Percentiles rank a stretch among this genome's conserved stretches.
phyloP scores from a whole-genome alignment of 2,888 invertebrate species.

The Oscheius sp. region DNA sequence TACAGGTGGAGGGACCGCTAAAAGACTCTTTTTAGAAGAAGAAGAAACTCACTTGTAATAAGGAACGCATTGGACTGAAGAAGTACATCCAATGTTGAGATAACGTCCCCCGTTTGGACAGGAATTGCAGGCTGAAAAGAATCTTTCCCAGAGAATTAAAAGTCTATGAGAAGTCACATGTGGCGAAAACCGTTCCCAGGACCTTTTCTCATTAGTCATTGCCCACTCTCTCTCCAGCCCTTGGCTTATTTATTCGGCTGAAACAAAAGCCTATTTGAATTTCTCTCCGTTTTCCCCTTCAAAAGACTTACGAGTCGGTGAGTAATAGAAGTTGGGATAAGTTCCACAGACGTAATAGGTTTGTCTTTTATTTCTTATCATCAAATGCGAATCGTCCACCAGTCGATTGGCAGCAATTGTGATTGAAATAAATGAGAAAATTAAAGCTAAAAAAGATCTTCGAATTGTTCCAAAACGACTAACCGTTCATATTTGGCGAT shows the following conservation, averaged over 20 bases:
- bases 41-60: conserved; percentile 40
- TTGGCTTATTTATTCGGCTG: background rate
- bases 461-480: background rate
- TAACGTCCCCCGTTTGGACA: conserved; percentile 61
- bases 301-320: conserved; percentile 51
- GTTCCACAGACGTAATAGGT: conserved; percentile 57
- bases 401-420: conserved; percentile 1
- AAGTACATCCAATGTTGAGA: conserved; percentile 56
- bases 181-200: too few species aligned
- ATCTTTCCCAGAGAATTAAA: background rate
- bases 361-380: conserved; percentile 27
- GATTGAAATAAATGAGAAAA: background rate
- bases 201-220: too few species aligned
- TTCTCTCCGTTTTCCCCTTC: background rate
- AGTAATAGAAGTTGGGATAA: conserved; percentile 61
- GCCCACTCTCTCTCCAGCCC: too few species aligned
- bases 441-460: background rate
- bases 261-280: background rate
- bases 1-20: conserved; percentile 54
- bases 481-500: conserved; percentile 8
- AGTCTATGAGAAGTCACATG: background rate
- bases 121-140: conserved; percentile 31
- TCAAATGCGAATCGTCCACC: conserved; percentile 24
- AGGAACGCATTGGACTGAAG: conserved; percentile 58
- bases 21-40: background rate